Evolutionary conservation across 2,113 vertebrate genomes (phyloP), one percentile per base, ranked within the genome.

Genomic region (Periophthalmodon schlosseri): DNA sequence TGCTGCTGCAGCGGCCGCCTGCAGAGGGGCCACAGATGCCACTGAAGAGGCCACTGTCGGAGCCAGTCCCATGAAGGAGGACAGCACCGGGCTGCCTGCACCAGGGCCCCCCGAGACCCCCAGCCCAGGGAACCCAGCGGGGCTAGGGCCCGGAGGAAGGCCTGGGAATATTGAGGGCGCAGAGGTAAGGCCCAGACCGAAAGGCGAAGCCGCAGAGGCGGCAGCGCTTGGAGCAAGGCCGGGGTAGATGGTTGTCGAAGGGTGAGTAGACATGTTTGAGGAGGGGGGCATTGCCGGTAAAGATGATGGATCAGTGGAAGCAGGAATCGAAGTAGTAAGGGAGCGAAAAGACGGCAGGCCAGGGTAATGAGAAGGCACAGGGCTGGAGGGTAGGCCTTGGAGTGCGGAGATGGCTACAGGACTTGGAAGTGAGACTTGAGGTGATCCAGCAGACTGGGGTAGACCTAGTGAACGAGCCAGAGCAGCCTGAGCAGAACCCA

Each of bases 61-160:
- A 44, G 96, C 93, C 76, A 97, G 94, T 84, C 96, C 96, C 83
- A 97, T 97, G 89, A 98, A 96, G 21, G 96, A 95, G 39, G 96
- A 93, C 79, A 98, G 93, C 44, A 97, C 94, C 15, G 97, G 94
- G 87, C 95, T 95, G 47, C 94, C 94, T n/a, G 95, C 92, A 24
- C 93, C 84, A 36, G 95, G 92, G 28, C 95, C 91, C 73, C 93
- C 96, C 66, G 96, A 94, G 77, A 94, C 96, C n/a, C 95, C 94
- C 73, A 98, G 95, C 86, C 95, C 94, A 36, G 96, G 94, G 84
- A 96, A 98, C 74, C 92, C 93, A 60, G 93, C 89, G 34, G 95
- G 92, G 75, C 88, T 96, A 36, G 94, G 85, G 20, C 95, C 96
- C n/a, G 92, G 91, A 15, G 90, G 87, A 10, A 94, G 87, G 75